Base-by-base conservation (phyloP, 2,113 vertebrate genomes). In the Tringa solitaria region DNA sequence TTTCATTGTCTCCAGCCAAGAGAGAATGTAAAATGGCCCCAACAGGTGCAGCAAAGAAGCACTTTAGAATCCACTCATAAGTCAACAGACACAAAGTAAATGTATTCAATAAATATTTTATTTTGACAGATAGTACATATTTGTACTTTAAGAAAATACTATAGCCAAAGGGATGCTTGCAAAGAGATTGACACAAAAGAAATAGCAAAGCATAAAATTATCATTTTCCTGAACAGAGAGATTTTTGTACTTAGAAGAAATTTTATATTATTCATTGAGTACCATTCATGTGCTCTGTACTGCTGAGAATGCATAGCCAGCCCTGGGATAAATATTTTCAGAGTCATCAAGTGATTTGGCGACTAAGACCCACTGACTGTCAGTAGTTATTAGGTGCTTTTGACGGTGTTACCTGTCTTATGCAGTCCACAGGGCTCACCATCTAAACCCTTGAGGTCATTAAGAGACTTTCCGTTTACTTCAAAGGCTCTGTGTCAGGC, bases 91-190 rank as follows among this genome's bases (percentile, higher is more conserved):
- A 84, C 59, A 80, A 83, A 78, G 83, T 85, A 91, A 96, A 97
- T 88, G 22, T 75, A 82, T 81, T 94, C 72, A 97, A 89, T 95
- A 96, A 97, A 95, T 96, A 96, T 89, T 96, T 96, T 89, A 94
- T 93, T 96, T 94, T 95, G 93, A 96, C 88, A 95, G 77, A 80
- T 45, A 80, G 54, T 92, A 95, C 94, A 53, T 85, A 90, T 75
- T 87, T 12, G 17, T 75, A 90, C 33, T 87, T 84, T 63, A 87
- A 70, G 67, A 70, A 95, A 96, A 94, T 77, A 90, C 67, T 89
- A 63, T 80, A 82, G 85, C 78, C 83, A 96, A 97, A 96, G 76
- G 70, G 88, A 85, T 87, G n/a, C 77, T 89, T 92, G 77, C 54
- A 85, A 73, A 96, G 73, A 76, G 27, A 65, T 24, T 73, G 48